Percentiles rank a stretch among this genome's conserved stretches.
These are phyloP conservation scores for Stenchaetothrips biformis DNA, from an alignment of 2,888 invertebrate genomes.

Conservation along the genomic window DNA sequence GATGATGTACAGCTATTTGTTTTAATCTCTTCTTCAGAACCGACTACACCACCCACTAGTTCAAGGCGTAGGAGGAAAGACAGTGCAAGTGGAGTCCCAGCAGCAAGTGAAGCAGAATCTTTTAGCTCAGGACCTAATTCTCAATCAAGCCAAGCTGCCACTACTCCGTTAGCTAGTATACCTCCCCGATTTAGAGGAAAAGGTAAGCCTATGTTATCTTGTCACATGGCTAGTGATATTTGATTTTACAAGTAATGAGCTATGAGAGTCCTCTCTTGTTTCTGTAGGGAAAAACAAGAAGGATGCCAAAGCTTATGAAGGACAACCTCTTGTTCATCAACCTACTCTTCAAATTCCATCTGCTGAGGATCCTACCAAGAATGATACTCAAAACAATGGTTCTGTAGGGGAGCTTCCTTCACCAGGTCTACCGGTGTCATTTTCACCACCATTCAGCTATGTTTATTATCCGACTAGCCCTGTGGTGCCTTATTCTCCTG, in stretches of 20 bases:
- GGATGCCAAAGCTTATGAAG: neutral
- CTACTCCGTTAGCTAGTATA: neutral
- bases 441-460: neutral
- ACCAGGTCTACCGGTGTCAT: neutral
- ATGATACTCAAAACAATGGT: neutral
- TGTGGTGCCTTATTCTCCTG: neutral
- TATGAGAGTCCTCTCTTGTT: neutral
- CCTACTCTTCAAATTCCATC: neutral
- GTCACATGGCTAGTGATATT: neutral
- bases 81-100: neutral
- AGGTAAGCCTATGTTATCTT: neutral
- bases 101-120: neutral
- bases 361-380: neutral
- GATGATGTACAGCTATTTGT: no score
- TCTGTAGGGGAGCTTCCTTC: neutral
- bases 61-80: neutral
- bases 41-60: neutral
- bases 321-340: constrained; percentile 3
- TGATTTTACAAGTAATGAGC: no score
- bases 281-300: neutral
- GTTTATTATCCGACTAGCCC: neutral
- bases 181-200: neutral
- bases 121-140: neutral
- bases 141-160: neutral
- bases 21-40: neutral